Evolutionary conservation across 2,888 invertebrate genomes (phyloP).

Genomic region (Lasioglossum lativentre): DNA sequence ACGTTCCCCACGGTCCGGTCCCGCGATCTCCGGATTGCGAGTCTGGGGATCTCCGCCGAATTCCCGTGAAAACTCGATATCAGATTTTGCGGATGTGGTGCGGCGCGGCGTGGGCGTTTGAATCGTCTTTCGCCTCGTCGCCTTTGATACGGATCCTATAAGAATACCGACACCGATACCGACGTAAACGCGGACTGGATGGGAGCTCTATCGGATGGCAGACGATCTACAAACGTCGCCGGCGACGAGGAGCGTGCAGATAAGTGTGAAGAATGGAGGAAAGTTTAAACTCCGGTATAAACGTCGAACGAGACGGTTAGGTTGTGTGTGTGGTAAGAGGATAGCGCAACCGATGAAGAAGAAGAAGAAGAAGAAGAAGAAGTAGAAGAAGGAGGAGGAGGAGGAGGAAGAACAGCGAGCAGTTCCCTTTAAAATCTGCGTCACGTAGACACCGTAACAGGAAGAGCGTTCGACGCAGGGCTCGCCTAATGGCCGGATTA

Average conservation of each 20-base stretch:
- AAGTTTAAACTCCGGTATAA: conserved; percentile 37
- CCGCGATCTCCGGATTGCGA: not conserved
- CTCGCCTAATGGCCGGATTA: conserved; percentile 72
- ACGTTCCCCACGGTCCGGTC: not conserved
- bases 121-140: conserved; percentile 5
- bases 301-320: conserved; percentile 23
- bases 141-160: conserved; percentile 21
- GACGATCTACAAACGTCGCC: conserved; percentile 5
- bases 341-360: not conserved
- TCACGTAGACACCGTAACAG: conserved; percentile 53
- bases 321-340: not conserved
- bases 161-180: conserved; percentile 6
- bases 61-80: conserved; percentile 18
- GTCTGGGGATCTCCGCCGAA: not conserved
- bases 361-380: not conserved
- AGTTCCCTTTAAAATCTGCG: conserved; percentile 43
- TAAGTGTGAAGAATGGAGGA: conserved; percentile 47
- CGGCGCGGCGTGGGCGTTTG: not conserved
- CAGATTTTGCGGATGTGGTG: conserved; percentile 5
- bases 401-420: not conserved
- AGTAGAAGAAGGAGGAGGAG: not conserved
- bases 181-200: not conserved
- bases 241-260: not conserved
- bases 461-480: conserved; percentile 51
- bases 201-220: not conserved